Evolutionary conservation across 2,888 invertebrate species (phyloP).

Genomic region (Xylota segnis): DNA sequence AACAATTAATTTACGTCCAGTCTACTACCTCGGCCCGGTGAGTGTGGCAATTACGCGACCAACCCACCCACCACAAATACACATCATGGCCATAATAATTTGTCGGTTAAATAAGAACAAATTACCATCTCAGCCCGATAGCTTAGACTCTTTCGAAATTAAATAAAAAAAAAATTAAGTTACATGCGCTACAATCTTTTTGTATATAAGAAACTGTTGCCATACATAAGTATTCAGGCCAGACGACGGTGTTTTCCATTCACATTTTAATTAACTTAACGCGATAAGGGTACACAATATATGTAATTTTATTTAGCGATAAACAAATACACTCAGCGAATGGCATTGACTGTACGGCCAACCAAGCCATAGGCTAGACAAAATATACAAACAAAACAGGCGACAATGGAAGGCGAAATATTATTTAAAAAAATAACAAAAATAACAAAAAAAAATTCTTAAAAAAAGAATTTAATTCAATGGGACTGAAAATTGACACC

Average conservation of each 20-base stretch:
- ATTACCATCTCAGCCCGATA: constrained; percentile 24
- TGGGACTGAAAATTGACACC: constrained; percentile 36
- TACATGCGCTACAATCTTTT: background rate
- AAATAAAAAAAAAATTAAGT: background rate
- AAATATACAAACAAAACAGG: constrained; percentile 37
- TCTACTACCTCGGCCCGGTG: background rate
- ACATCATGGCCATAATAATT: constrained; percentile 25
- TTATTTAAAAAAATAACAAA: background rate
- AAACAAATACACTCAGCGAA: constrained; percentile 28
- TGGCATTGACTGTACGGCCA: constrained; percentile 44
- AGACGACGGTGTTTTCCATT: constrained; percentile 73
- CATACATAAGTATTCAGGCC: constrained; percentile 53
- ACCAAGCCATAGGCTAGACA: constrained; percentile 65
- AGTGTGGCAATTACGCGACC: constrained; percentile 10
- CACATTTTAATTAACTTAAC: constrained; percentile 71
- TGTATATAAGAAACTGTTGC: constrained; percentile 7
- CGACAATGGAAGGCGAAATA: constrained; percentile 23
- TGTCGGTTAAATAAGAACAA: constrained; percentile 39
- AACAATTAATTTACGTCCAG: constrained; percentile 18
- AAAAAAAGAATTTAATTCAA: background rate
- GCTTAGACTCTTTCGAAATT: background rate
- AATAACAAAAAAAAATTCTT: constrained; percentile 7
- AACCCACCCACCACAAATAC: constrained; percentile 4
- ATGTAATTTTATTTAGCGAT: constrained; percentile 62
- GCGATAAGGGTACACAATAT: constrained; percentile 57